Percentiles rank a stretch among this genome's conserved stretches.
phyloP scores from a whole-genome alignment of 2,113 vertebrate genomes.

The Salvator merianae region DNA sequence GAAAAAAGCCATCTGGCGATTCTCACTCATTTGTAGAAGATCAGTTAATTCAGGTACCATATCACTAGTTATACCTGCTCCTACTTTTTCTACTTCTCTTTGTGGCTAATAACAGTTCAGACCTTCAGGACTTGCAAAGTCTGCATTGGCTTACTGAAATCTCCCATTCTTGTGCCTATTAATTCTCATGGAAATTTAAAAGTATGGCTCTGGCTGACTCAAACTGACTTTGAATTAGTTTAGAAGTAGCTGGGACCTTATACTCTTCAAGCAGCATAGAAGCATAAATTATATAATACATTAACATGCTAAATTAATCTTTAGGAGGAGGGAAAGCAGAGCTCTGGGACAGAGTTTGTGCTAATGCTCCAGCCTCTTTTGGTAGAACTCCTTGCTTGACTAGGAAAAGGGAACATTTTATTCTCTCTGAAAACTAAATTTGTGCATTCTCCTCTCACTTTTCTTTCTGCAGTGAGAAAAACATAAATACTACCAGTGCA shows the following conservation, averaged over 20 bases:
- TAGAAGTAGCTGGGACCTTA: neutral
- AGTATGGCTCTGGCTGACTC: neutral
- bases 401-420: neutral
- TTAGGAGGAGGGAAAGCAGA: neutral
- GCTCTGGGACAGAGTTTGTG: neutral
- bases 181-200: neutral
- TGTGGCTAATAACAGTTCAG: neutral
- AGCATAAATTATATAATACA: neutral
- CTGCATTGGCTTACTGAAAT: too few species aligned
- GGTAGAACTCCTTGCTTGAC: constrained; percentile 5
- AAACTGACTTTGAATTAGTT: neutral
- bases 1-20: neutral
- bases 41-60: neutral
- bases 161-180: too few species aligned
- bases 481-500: constrained; percentile 49
- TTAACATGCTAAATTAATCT: neutral
- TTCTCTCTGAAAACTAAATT: constrained; percentile 8
- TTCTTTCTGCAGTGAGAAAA: constrained; percentile 28
- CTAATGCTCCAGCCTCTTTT: neutral
- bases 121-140: too few species aligned
- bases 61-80: neutral
- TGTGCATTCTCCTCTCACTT: neutral
- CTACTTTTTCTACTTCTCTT: neutral
- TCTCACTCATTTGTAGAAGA: neutral
- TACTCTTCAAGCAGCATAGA: neutral